Conservation (phyloP, 2,113 vertebrate species). For the Willisornis vidua region DNA sequence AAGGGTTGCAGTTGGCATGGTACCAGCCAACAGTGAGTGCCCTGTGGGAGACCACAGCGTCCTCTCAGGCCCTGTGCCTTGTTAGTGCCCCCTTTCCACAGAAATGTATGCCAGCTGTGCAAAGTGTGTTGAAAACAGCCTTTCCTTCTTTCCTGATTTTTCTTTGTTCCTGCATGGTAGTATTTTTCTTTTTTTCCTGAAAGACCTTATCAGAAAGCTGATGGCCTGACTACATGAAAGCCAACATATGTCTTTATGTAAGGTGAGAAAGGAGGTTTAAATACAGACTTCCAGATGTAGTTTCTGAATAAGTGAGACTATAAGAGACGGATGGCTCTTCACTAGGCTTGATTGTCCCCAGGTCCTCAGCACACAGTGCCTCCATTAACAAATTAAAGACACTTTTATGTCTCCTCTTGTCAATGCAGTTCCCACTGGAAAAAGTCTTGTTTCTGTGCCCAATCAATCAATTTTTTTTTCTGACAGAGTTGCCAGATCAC, state of each 20-base stretch:
- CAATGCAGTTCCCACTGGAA: not conserved
- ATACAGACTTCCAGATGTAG: not conserved
- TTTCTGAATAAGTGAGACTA: not conserved
- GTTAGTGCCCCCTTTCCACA: not conserved
- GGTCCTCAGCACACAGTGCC: not conserved
- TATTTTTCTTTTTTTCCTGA: not conserved
- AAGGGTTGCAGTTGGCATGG: fast-evolving
- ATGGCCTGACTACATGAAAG: fast-evolving
- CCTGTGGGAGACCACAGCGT: not conserved
- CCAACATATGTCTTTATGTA: not conserved
- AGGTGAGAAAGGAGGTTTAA: not conserved
- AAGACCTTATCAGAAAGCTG: not conserved
- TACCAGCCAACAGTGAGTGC: not conserved
- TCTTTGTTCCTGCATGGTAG: not conserved
- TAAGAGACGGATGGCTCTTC: not conserved
- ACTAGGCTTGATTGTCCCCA: not conserved
- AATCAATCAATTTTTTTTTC: not conserved
- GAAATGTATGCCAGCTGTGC: fast-evolving
- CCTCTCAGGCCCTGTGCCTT: not conserved
- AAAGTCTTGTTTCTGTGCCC: not conserved
- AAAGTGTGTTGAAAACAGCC: not conserved
- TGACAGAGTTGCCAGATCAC: not conserved
- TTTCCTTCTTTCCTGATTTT: not conserved
- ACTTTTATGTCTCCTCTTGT: not conserved
- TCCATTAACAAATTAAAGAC: not conserved